These are phyloP conservation scores for Galeopterus variegatus DNA, from an alignment of 2,113 vertebrate species.

Conservation along the genomic window DNA sequence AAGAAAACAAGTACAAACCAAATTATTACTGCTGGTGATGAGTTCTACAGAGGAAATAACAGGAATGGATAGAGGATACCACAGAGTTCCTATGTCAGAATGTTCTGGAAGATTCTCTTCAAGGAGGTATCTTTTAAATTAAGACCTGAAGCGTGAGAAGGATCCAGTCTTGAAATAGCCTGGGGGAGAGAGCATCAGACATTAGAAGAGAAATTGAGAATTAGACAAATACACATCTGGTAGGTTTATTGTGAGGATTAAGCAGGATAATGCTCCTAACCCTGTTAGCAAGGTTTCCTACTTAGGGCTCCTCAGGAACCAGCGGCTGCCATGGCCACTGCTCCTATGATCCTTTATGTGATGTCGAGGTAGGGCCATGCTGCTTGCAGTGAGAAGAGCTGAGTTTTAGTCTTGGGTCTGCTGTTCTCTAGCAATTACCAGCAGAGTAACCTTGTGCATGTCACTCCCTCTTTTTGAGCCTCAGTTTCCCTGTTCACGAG, in stretches of 20 bases:
- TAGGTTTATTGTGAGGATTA: background rate
- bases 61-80: no score
- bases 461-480: background rate
- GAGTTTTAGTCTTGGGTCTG: background rate
- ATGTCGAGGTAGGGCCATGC: no score
- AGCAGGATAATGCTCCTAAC: no score
- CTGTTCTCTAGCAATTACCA: background rate
- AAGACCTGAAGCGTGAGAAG: background rate
- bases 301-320: background rate
- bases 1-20: background rate
- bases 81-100: background rate
- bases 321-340: background rate
- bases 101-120: background rate
- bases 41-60: background rate
- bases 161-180: background rate
- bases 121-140: background rate
- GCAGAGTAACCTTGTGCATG: accelerated
- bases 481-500: background rate
- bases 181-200: background rate
- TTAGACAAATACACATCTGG: background rate
- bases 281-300: background rate
- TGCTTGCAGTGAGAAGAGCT: background rate
- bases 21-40: background rate
- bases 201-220: background rate
- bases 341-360: accelerated